Percentiles rank a stretch among this genome's conserved stretches.
These are phyloP conservation scores for Mus spretus DNA, from an alignment of 2,797 vertebrate species.

Conservation along the genomic window DNA sequence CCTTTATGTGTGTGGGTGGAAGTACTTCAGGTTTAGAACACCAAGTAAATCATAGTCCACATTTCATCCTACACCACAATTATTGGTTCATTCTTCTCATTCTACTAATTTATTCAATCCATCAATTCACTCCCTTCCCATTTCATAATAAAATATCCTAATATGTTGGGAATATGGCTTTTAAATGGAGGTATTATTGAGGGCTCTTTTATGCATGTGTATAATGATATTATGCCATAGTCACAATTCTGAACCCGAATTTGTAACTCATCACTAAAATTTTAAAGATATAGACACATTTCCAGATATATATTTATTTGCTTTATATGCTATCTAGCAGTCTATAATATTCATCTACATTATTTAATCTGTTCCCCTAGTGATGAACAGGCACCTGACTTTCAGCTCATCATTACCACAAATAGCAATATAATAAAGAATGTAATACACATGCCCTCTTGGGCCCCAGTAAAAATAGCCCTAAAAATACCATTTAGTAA, in stretches of 20 bases:
- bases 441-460: background rate
- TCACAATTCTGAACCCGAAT: background rate
- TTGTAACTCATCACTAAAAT: background rate
- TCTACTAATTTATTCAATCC: constrained; percentile 37
- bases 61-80: background rate
- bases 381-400: background rate
- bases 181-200: background rate
- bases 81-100: background rate
- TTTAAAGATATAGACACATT: constrained; percentile 30
- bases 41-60: constrained; percentile 6
- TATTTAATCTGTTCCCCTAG: background rate
- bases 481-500: background rate
- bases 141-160: background rate
- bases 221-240: background rate
- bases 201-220: background rate
- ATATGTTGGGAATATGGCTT: background rate
- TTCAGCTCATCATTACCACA: background rate
- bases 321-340: background rate
- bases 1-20: background rate
- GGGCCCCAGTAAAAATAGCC: background rate
- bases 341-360: background rate
- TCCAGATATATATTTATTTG: background rate
- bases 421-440: constrained; percentile 1
- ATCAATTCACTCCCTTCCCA: background rate
- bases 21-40: constrained; percentile 7